Evolutionary conservation across 2,113 vertebrate species (phyloP), one percentile per base, ranked within the genome.

Genomic region (Athene cunicularia): DNA sequence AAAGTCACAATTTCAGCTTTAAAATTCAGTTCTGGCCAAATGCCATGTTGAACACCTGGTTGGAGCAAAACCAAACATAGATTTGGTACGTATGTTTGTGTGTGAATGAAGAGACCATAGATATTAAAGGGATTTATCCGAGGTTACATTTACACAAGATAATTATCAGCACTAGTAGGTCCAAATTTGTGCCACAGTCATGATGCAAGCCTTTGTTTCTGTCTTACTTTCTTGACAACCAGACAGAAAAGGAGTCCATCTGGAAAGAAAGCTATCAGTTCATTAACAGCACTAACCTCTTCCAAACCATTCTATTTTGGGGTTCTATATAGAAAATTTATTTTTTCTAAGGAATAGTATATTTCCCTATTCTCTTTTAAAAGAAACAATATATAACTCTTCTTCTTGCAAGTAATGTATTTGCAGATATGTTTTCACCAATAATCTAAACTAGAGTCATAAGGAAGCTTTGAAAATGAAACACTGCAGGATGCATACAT

Each of bases 401-500:
- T 64, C 13, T 70, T n/a, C 49, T 56, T 60, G 17, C 32, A 81
- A 55, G 45, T 73, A 68, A 86, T 30, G 23, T n/a, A 67, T 77
- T 75, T 92, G 60, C 24, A 88, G 52, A 60, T 49, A 77, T 1
- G 2, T 93, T 82, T 87, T 82, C 64, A 82, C n/a, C 39, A 66
- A 52, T 24, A 39, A 63, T 30, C 37, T 41, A 62, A 68, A 27
- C 41, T 50, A 39, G 23, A 90, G 32, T 26, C 18, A 77, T 2
- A 18, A 68, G 43, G 37, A 77, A 66, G 22, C 37, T 67, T 47
- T 45, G 35, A 79, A 72, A 70, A 81, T 11, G 58, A 75, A 92
- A 41, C 50, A 81, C 15, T 62, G 55, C 1, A 0, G 37, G 45
- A 64, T 33, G 14, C 1, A 2, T 39, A 63, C 13, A 1, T 12